Base-by-base conservation (phyloP, 2,113 vertebrate genomes). In the Hydropotes inermis region DNA sequence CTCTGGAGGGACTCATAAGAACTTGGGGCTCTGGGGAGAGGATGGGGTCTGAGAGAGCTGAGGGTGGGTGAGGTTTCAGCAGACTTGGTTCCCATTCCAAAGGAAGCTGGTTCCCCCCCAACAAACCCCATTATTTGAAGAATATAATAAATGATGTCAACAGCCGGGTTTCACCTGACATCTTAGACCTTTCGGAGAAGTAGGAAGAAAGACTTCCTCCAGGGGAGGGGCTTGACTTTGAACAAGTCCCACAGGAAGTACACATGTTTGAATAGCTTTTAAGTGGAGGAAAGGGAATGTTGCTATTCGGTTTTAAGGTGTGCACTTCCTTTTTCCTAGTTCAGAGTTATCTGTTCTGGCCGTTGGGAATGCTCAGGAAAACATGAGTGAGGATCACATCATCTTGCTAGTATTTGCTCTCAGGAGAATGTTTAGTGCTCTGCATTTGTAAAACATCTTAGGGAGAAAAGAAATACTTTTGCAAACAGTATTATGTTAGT, bases 171-270 rank as follows among this genome's bases (percentile, higher is more conserved):
- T 82, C 39, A 50, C 13, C 54, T 60, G 30, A 84, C 45, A 21
- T 93, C 33, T 81, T 57, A 92, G 52, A 92, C 30, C 52, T 54
- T 1, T n/a, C 6, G 14, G 79, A 94, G 45, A 82, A 60, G 45
- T 64, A 87, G 87, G 92, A 97, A 95, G 87, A 61, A 84, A 74
- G 43, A 17, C 58, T 64, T 88, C n/a, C n/a, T 94, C 17, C 27
- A n/a, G 33, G 50, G 47, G n/a, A 60, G 30, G 57, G 61, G 27
- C 57, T 74, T 0, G 13, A 23, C 58, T 39, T 94, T 13, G 45
- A 76, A 55, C 30, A 93, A 25, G n/a, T 36, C 76, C 76, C 39
- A 30, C 11, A 64, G 87, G 54, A 89, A 87, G 23, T 57, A 7
- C 27, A 17, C 5, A 3, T 57, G 30, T 89, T 78, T 76, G 70